Conservation (phyloP, 2,113 vertebrate genomes). For the Macroglossus sobrinus region DNA sequence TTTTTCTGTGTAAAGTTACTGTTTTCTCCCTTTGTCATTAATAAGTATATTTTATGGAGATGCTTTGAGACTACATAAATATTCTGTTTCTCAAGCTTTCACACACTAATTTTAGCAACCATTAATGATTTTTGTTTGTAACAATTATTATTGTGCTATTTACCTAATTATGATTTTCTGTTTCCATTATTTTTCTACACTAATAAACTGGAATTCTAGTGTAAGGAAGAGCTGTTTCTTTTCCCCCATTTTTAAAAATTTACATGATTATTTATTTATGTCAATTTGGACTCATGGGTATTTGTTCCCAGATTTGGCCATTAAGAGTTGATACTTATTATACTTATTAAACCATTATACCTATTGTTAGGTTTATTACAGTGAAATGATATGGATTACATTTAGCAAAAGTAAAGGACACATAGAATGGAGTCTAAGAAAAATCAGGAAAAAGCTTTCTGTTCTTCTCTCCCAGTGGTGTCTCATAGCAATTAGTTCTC, state of each 20-base stretch:
- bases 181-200: neutral
- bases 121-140: neutral
- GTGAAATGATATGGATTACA: neutral
- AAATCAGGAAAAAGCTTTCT: neutral
- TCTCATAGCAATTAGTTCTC: neutral
- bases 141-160: neutral
- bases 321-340: neutral
- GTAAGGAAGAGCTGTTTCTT: neutral
- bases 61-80: neutral
- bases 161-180: neutral
- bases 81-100: neutral
- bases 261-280: neutral
- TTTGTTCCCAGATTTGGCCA: neutral
- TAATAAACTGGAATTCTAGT: neutral
- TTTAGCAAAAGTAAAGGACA: neutral
- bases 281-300: neutral
- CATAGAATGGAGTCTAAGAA: neutral
- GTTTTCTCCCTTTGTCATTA: neutral
- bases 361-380: neutral
- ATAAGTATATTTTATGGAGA: neutral
- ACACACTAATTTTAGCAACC: neutral
- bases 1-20: neutral
- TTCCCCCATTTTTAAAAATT: neutral
- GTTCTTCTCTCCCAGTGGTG: neutral
- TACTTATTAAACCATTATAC: neutral